These are phyloP conservation scores for Hemichromis elongatus DNA, from an alignment of 2,113 vertebrate species.

Conservation along the genomic window DNA sequence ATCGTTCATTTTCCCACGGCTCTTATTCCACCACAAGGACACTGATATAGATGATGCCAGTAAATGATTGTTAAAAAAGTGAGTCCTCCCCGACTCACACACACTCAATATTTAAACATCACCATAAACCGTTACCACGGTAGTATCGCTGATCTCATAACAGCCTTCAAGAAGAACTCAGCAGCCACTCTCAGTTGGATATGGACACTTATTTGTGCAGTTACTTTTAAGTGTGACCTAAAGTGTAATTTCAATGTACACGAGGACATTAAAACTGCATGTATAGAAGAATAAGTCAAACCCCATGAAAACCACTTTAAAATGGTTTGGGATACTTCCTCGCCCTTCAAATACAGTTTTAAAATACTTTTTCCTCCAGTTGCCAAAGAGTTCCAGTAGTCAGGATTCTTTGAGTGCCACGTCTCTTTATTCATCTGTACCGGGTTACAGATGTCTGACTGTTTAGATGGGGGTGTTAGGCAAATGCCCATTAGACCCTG, in stretches of 20 bases:
- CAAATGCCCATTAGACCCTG: slow-evolving; percentile 63
- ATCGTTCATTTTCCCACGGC: background rate
- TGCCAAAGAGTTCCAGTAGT: background rate
- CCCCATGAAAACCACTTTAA: background rate
- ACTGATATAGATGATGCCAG: background rate
- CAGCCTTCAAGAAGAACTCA: background rate
- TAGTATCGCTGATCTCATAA: background rate
- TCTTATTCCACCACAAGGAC: background rate
- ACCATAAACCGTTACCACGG: background rate
- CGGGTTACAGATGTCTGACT: background rate
- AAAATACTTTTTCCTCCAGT: fast-evolving
- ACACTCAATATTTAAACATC: background rate
- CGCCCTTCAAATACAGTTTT: fast-evolving
- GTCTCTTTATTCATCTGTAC: background rate
- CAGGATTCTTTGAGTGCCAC: background rate
- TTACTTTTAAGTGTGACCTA: background rate
- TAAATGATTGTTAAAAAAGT: background rate
- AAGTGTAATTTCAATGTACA: background rate
- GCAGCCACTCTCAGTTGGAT: background rate
- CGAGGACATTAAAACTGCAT: background rate
- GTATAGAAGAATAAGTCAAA: background rate
- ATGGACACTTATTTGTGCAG: background rate
- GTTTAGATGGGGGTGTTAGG: slow-evolving; percentile 71
- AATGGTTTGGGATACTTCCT: background rate
- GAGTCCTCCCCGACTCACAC: background rate